phyloP scores from a whole-genome alignment of 1,140 invertebrate species.

The Stegodyphus mimosarum region DNA sequence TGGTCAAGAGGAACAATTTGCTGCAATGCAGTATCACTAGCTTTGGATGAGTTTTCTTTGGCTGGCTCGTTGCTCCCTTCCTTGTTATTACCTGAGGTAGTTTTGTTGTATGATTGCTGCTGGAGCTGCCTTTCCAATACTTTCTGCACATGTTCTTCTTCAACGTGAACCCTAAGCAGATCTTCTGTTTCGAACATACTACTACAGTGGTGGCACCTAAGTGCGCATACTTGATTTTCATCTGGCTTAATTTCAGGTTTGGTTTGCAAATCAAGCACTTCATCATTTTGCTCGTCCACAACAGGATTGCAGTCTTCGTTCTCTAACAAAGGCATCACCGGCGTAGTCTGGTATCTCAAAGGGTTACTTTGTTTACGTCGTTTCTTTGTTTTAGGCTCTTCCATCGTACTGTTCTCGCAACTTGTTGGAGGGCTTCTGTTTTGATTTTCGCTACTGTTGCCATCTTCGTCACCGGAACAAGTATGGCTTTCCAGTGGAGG shows the following conservation, averaged over 20 bases:
- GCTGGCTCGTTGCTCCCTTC: conserved; percentile 34
- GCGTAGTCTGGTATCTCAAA: conserved; percentile 61
- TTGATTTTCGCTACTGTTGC: conserved; percentile 55
- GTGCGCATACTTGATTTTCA: conserved; percentile 27
- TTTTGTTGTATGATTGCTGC: conserved; percentile 63
- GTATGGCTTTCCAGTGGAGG: conserved; percentile 34
- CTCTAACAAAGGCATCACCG: conserved; percentile 39
- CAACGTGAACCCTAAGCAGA: conserved; percentile 64
- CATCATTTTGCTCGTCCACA: conserved; percentile 33
- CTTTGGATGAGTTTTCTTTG: conserved; percentile 50
- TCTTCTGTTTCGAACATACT: conserved; percentile 63
- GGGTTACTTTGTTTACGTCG: conserved; percentile 68
- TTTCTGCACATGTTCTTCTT: conserved; percentile 66
- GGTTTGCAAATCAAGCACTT: conserved; percentile 43
- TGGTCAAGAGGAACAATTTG: conserved; percentile 29
- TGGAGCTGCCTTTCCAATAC: conserved; percentile 62
- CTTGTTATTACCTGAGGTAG: conserved; percentile 52
- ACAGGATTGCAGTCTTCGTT: conserved; percentile 27
- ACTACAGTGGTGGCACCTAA: conserved; percentile 64
- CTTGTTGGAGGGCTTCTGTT: conserved; percentile 52
- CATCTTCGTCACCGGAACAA: conserved; percentile 57
- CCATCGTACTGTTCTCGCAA: conserved; percentile 55
- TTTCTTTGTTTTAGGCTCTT: conserved; percentile 65
- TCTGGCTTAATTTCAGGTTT: conserved; percentile 1
- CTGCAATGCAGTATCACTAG: conserved; percentile 27